These are phyloP conservation scores for Ecliptopera silaceata DNA, from an alignment of 2,888 invertebrate species.

Conservation along the genomic window DNA sequence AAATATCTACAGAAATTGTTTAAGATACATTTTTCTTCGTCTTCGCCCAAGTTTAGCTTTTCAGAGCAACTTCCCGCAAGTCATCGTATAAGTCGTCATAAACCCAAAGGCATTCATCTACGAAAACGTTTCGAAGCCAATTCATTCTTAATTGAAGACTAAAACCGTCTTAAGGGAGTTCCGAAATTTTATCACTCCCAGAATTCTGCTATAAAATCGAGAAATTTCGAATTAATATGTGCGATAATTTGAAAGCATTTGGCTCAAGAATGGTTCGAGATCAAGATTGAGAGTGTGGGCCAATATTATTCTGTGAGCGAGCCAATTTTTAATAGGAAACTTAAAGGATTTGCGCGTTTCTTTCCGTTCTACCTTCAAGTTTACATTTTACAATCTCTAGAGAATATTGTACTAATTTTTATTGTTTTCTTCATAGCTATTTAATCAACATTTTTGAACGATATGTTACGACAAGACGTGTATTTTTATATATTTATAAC, in stretches of 20 bases:
- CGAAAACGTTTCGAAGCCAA: conserved; percentile 32
- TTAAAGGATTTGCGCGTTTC: background rate
- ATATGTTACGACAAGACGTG: too few relatives aligned
- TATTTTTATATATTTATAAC: too few relatives aligned
- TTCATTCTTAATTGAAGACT: conserved; percentile 42
- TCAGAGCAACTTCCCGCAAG: conserved; percentile 24
- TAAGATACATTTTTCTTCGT: too few relatives aligned
- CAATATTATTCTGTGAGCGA: conserved; percentile 16
- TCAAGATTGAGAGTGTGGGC: conserved; percentile 30
- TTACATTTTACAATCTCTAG: too few relatives aligned
- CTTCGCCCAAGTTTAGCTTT: too few relatives aligned
- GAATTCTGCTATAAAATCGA: conserved; percentile 46
- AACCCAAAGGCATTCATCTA: conserved; percentile 29
- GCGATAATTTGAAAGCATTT: conserved; percentile 40
- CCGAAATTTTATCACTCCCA: conserved; percentile 46
- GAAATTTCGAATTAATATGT: conserved; percentile 44
- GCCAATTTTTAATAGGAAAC: conserved; percentile 7
- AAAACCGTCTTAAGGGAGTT: conserved; percentile 43
- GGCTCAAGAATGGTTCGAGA: conserved; percentile 32
- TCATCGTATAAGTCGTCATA: conserved; percentile 31
- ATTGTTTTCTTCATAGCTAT: too few relatives aligned
- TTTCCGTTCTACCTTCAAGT: too few relatives aligned
- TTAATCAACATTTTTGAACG: too few relatives aligned
- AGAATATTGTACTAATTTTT: conserved; percentile 14
- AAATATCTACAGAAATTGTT: too few relatives aligned